Evolutionary conservation across 2,888 invertebrate species (phyloP), one percentile per base, ranked within the genome.

Genomic region (Napeogenes inachia): DNA sequence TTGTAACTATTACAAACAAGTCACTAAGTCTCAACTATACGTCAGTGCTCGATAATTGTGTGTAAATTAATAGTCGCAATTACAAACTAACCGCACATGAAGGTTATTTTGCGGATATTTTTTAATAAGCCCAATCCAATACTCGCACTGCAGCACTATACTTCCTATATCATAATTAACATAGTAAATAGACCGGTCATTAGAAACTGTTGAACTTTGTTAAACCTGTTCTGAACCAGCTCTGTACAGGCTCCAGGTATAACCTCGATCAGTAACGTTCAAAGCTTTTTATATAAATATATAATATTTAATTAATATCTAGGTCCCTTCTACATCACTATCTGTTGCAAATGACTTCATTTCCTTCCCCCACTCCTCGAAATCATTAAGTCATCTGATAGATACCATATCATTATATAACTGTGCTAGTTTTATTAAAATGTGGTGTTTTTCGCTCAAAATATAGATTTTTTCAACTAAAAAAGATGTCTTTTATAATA

Each of bases 171-270:
- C 57, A 56, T 61, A 65, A 68, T 66, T 65, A 66, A 58, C 66
- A 60, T 66, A 65, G 64, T 33, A 68, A 67, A 65, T 60, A 63
- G 58, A 68, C 60, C 62, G 61, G 62, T 66, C 65, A 65, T 67
- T 68, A 63, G 62, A 59, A 68, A 62, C 63, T 68, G 60, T 65
- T 63, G 63, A 62, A 65, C 63, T 65, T 64, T 63, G 65, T 59
- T 57, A 57, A 60, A 64, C 64, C 60, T 54, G 63, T 63, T 60
- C 12, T 30, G 50, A 50, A 50, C 50, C 50, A 50, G 50, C 50
- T 30, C 8, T 30, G 12, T 47, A 57, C 60, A 60, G 54, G 63
- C 50, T 47, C 54, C 60, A 60, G 54, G 63, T 55, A 38, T 63
- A 63, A 60, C 63, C 63, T 63, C 63, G 63, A 47, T 63, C 50